Conservation (phyloP, 1,140 invertebrate species). For the Procambarus virginalis region DNA sequence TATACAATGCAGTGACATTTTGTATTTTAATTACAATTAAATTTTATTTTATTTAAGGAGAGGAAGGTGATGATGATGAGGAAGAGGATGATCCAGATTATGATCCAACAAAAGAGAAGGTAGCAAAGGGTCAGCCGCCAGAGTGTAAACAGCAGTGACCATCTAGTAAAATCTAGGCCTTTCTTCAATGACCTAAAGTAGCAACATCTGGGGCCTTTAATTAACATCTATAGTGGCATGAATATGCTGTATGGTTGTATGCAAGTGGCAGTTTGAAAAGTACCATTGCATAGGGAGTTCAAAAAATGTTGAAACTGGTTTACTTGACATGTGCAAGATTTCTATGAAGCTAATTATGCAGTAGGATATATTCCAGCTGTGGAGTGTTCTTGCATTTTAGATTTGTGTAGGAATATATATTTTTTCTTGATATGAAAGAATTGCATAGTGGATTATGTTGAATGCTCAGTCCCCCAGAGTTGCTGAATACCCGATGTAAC, state of each 20-base stretch:
- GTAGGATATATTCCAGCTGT: neutral
- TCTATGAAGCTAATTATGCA: neutral
- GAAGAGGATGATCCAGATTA: conserved; percentile 71
- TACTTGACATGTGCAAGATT: no score
- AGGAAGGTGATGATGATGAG: conserved; percentile 69
- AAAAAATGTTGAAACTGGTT: no score
- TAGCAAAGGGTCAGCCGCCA: conserved; percentile 50
- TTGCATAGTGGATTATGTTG: neutral
- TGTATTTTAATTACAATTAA: no score
- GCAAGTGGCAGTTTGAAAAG: no score
- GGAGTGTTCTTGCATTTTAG: neutral
- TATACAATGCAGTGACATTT: neutral
- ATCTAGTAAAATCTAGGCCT: conserved; percentile 37
- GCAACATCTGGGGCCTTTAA: conserved; percentile 53
- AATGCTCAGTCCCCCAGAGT: neutral
- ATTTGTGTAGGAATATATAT: neutral
- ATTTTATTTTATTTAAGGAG: conserved; percentile 48
- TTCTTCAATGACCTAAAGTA: conserved; percentile 37
- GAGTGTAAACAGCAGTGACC: conserved; percentile 71
- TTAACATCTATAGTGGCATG: conserved; percentile 25
- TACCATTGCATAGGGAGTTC: no score
- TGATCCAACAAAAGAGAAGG: conserved; percentile 67
- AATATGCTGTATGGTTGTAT: conserved; percentile 4
- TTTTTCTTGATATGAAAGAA: no score
- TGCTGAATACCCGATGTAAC: conserved; percentile 3